Percentiles rank a stretch among this genome's conserved stretches.
Conservation (phyloP, 2,797 vertebrate species). For the Cyclura pinguis region DNA sequence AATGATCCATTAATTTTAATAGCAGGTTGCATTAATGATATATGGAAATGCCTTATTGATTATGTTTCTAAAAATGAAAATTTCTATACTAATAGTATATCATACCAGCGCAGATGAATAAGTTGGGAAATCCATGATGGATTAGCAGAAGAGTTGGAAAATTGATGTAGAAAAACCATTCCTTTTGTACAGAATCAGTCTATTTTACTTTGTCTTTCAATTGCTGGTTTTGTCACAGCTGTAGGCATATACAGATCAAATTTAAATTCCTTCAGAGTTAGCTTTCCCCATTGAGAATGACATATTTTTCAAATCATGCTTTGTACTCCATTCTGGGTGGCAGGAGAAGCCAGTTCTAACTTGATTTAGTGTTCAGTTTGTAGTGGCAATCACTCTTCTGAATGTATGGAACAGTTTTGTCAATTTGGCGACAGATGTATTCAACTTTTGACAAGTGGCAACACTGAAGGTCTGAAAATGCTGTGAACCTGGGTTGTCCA, state of each 20-base stretch:
- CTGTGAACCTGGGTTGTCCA: neutral
- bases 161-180: neutral
- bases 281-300: neutral
- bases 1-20: slow-evolving; percentile 73
- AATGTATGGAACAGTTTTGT: neutral
- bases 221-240: neutral
- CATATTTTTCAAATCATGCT: neutral
- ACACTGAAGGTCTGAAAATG: neutral
- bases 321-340: neutral
- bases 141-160: slow-evolving; percentile 52
- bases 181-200: slow-evolving; percentile 12
- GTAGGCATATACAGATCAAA: neutral
- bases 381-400: neutral
- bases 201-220: slow-evolving; percentile 2
- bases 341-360: neutral
- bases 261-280: neutral
- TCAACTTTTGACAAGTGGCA: neutral
- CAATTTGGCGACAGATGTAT: neutral
- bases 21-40: slow-evolving; percentile 58
- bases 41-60: slow-evolving; percentile 73
- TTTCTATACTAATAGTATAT: slow-evolving; percentile 61
- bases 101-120: slow-evolving; percentile 47
- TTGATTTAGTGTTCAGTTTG: neutral
- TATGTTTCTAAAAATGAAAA: slow-evolving; percentile 69
- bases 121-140: slow-evolving; percentile 47